phyloP scores from a whole-genome alignment of 2,888 invertebrate genomes.

The Rhabditoides inermis region DNA sequence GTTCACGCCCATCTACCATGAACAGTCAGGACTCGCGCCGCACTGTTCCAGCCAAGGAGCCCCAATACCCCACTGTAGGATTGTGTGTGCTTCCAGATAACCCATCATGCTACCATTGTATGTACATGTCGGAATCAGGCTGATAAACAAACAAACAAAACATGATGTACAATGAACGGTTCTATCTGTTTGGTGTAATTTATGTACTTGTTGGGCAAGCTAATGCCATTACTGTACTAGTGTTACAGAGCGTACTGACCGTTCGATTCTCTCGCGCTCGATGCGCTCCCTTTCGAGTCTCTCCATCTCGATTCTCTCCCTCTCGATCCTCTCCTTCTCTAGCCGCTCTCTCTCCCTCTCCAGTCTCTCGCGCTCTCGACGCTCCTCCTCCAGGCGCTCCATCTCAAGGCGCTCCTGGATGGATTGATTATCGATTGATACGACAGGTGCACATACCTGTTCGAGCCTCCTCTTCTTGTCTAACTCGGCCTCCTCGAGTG shows the following conservation, averaged over 20 bases:
- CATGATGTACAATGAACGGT: no score
- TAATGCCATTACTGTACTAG: no score
- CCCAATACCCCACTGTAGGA: no score
- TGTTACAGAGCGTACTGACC: no score
- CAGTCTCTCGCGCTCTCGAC: conserved; percentile 23
- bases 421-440: background rate
- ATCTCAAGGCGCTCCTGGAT: conserved; percentile 23
- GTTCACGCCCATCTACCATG: no score
- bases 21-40: no score
- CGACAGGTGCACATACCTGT: background rate
- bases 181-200: conserved; percentile 22
- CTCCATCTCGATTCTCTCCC: conserved; percentile 17
- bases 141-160: no score
- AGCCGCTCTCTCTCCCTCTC: conserved; percentile 23
- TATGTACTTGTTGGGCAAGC: no score
- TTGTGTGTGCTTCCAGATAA: no score
- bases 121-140: no score
- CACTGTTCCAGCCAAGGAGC: no score
- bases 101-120: no score
- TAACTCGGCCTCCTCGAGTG: conserved; percentile 31
- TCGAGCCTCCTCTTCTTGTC: background rate
- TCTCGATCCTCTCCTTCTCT: conserved; percentile 41
- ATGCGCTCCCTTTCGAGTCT: conserved; percentile 16
- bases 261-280: conserved; percentile 27
- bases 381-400: conserved; percentile 7